phyloP scores from a whole-genome alignment of 2,797 vertebrate species.

The Enteromius mattozi region DNA sequence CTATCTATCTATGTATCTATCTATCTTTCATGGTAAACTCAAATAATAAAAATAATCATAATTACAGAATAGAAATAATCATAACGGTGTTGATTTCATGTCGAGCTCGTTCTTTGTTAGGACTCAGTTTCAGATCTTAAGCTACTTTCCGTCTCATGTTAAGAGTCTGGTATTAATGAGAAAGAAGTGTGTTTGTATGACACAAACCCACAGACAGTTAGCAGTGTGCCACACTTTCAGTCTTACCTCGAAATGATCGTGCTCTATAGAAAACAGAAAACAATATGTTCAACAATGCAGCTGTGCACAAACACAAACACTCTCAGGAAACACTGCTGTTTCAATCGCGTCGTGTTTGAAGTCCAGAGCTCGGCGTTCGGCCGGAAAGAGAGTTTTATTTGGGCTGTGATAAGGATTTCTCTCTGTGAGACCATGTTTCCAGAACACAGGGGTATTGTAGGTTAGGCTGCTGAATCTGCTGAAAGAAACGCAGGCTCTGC shows the following conservation, averaged over 20 bases:
- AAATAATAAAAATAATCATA: too few species aligned
- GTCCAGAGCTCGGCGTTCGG: neutral
- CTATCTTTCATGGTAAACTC: too few species aligned
- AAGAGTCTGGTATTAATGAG: neutral
- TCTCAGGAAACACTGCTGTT: conserved; percentile 4
- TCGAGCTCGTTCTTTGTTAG: neutral
- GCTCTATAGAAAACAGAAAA: neutral
- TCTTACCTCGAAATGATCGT: neutral
- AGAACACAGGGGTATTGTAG: neutral
- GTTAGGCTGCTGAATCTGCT: conserved; percentile 12
- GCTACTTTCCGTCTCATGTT: neutral
- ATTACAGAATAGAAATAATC: too few species aligned
- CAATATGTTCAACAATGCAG: neutral
- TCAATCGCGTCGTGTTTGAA: neutral
- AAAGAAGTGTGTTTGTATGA: neutral
- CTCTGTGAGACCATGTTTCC: neutral
- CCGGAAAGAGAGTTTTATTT: conserved; percentile 10
- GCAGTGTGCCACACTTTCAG: too few species aligned
- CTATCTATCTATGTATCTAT: too few species aligned
- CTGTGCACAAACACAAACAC: neutral
- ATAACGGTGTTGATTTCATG: too few species aligned
- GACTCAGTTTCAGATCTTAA: neutral
- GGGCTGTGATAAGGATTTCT: neutral
- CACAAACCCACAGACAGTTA: neutral
- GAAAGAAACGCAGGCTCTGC: neutral